Evolutionary conservation across 2,113 vertebrate species (phyloP).

Genomic region (Malurus elegans): DNA sequence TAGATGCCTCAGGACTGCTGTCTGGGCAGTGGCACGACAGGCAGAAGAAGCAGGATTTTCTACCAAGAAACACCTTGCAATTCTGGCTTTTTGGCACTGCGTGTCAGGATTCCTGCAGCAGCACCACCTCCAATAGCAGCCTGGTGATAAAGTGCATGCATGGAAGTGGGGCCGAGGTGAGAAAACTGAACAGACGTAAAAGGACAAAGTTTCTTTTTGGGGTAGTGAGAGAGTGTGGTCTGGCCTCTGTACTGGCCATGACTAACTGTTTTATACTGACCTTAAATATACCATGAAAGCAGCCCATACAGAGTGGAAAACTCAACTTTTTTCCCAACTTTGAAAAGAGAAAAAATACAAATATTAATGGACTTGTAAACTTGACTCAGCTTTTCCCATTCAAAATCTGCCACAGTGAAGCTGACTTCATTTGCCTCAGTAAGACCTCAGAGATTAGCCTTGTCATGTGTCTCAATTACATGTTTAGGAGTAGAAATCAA

Average conservation of each 20-base stretch:
- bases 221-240: not conserved
- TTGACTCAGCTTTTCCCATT: not conserved
- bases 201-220: not conserved
- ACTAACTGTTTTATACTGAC: not conserved
- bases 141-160: not conserved
- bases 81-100: not conserved
- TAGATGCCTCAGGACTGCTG: not conserved
- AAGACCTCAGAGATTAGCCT: not conserved
- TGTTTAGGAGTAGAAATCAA: not conserved
- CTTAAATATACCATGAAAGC: not conserved
- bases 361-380: not conserved
- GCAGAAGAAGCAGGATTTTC: not conserved
- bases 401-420: not conserved
- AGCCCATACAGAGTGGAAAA: not conserved
- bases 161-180: not conserved
- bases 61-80: not conserved
- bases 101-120: not conserved
- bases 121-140: not conserved
- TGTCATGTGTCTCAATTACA: not conserved
- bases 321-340: not conserved
- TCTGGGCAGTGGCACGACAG: rapidly evolving
- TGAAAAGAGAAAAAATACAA: not conserved
- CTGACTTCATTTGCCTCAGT: not conserved
- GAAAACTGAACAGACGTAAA: not conserved
- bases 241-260: not conserved